Conservation (phyloP, 2,888 invertebrate species). For the Zele albiditarsus region DNA sequence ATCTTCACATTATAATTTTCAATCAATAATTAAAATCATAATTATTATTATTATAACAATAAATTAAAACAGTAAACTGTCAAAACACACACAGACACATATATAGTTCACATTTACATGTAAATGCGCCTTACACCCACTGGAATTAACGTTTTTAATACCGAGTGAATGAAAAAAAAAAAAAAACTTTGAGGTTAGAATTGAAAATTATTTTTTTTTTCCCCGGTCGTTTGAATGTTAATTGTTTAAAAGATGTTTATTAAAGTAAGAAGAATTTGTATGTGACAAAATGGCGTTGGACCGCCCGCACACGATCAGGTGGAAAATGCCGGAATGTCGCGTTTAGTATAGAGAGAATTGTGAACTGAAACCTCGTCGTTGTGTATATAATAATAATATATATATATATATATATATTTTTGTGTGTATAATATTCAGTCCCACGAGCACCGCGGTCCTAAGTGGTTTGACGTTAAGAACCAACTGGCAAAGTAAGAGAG, state of each 20-base stretch:
- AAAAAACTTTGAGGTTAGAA: neutral
- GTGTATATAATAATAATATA: constrained; percentile 16
- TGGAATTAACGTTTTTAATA: constrained; percentile 9
- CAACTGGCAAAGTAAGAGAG: constrained; percentile 35
- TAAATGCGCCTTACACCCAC: neutral
- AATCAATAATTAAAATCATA: neutral
- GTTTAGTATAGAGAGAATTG: constrained; percentile 53
- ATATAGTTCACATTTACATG: neutral
- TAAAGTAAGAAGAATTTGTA: constrained; percentile 30
- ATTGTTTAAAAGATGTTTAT: too few species aligned
- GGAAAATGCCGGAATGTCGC: constrained; percentile 67
- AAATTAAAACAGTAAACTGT: neutral
- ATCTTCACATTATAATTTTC: neutral
- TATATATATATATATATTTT: neutral
- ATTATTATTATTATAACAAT: neutral
- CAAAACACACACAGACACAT: constrained; percentile 15
- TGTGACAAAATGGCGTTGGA: constrained; percentile 63
- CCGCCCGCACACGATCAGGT: constrained; percentile 67
- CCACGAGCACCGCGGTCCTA: constrained; percentile 60
- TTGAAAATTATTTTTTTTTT: neutral
- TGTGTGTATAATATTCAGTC: constrained; percentile 12
- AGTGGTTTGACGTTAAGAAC: constrained; percentile 70
- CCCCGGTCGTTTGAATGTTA: too few species aligned
- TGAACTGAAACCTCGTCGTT: constrained; percentile 66
- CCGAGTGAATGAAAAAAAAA: neutral